Conservation (phyloP, 2,113 vertebrate species). For the Sinocyclocheilus maitianheensis region DNA sequence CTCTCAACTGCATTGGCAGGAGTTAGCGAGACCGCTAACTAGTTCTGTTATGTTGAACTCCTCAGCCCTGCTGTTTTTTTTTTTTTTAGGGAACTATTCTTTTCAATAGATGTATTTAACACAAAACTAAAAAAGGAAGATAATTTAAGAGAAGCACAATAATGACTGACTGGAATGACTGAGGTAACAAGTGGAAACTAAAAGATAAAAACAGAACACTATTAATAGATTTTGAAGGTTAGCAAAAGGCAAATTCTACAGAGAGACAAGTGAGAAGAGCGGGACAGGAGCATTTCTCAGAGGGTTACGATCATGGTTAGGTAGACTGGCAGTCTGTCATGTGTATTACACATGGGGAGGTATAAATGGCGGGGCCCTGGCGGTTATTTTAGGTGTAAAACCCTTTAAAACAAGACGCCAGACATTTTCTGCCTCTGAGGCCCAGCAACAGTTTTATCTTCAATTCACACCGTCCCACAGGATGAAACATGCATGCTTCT, state of each 20-base stretch:
- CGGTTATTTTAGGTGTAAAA: conserved; percentile 42
- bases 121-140: background rate
- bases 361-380: conserved; percentile 6
- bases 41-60: too few relatives aligned
- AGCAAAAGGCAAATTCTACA: background rate
- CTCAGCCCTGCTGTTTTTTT: background rate
- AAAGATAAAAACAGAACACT: background rate
- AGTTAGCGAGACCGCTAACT: too few relatives aligned
- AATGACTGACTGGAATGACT: background rate
- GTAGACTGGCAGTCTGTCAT: conserved; percentile 20
- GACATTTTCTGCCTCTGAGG: conserved; percentile 58
- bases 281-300: background rate
- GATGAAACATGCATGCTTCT: background rate
- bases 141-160: background rate
- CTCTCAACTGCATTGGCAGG: background rate
- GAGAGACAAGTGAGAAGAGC: background rate
- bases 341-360: background rate
- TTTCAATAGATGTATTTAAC: background rate
- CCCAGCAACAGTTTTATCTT: background rate
- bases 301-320: background rate
- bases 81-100: background rate
- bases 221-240: conserved; percentile 15
- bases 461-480: background rate
- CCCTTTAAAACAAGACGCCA: conserved; percentile 66
- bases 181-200: background rate